Conservation (phyloP, 2,888 invertebrate species). For the Stictocephala bisonia region DNA sequence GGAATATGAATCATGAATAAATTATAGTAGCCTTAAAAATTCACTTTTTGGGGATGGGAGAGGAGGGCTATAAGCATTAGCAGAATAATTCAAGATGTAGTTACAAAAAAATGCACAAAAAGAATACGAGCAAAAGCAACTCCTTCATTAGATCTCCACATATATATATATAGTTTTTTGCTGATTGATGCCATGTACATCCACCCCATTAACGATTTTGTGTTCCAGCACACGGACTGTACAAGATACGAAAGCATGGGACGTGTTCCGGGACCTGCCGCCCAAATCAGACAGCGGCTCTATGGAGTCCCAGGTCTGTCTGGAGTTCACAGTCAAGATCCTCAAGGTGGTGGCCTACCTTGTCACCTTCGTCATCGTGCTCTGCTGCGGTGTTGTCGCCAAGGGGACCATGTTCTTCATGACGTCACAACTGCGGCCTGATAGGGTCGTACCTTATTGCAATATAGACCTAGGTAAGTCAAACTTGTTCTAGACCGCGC, state of each 20-base stretch:
- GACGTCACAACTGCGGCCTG: constrained; percentile 87
- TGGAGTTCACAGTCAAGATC: constrained; percentile 85
- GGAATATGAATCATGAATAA: too few species aligned
- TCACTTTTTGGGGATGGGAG: too few species aligned
- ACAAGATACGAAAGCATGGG: constrained; percentile 94
- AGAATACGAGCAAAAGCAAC: too few species aligned
- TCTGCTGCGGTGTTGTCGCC: constrained; percentile 86
- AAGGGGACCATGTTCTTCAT: constrained; percentile 91
- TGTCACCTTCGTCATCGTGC: constrained; percentile 85
- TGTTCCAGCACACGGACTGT: constrained; percentile 81
- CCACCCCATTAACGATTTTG: background rate
- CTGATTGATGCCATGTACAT: too few species aligned
- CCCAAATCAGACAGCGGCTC: constrained; percentile 89
- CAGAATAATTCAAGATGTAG: too few species aligned
- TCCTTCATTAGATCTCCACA: too few species aligned
- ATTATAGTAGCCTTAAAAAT: too few species aligned
- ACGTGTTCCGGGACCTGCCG: constrained; percentile 94
- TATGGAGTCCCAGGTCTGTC: constrained; percentile 87
- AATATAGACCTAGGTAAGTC: constrained; percentile 83
- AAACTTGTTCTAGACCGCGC: too few species aligned
- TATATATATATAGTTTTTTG: too few species aligned
- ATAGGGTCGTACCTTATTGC: constrained; percentile 82
- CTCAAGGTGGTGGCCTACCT: constrained; percentile 88
- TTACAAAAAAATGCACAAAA: too few species aligned
- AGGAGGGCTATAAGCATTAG: too few species aligned